phyloP scores from a whole-genome alignment of 2,113 vertebrate genomes.

The Xiphias gladius region DNA sequence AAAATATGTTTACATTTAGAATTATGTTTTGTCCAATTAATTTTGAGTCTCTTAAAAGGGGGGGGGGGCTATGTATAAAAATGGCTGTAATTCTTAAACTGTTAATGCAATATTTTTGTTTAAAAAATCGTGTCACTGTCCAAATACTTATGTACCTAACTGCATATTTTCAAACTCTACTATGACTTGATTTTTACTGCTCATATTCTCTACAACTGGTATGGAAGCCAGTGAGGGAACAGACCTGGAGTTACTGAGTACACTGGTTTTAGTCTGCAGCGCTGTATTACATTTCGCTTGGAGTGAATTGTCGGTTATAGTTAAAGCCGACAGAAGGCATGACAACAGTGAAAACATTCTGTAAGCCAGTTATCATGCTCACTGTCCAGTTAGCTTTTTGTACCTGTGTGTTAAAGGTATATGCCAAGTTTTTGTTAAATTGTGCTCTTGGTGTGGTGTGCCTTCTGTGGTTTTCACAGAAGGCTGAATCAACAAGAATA shows the following conservation, averaged over 20 bases:
- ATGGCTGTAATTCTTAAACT: too few relatives aligned
- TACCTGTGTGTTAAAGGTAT: neutral
- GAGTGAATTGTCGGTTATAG: neutral
- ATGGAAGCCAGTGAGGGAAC: neutral
- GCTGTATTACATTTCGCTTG: constrained; percentile 29
- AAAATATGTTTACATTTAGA: too few relatives aligned
- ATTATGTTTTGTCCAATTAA: too few relatives aligned
- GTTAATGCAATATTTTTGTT: too few relatives aligned
- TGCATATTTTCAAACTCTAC: too few relatives aligned
- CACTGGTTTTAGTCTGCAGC: neutral
- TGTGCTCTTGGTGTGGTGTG: too few relatives aligned
- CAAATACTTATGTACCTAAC: too few relatives aligned
- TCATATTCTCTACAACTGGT: neutral
- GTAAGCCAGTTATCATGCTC: neutral
- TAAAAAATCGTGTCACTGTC: too few relatives aligned
- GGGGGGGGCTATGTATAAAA: too few relatives aligned
- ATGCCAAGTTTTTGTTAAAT: neutral
- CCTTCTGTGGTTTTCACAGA: too few relatives aligned
- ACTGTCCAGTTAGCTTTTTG: neutral
- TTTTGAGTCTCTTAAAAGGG: too few relatives aligned
- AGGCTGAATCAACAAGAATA: too few relatives aligned
- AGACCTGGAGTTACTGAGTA: neutral
- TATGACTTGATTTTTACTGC: neutral
- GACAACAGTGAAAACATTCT: neutral
- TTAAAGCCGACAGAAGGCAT: constrained; percentile 7